These are phyloP conservation scores for Marisa cornuarietis DNA, from an alignment of 1,140 invertebrate genomes.

Conservation along the genomic window DNA sequence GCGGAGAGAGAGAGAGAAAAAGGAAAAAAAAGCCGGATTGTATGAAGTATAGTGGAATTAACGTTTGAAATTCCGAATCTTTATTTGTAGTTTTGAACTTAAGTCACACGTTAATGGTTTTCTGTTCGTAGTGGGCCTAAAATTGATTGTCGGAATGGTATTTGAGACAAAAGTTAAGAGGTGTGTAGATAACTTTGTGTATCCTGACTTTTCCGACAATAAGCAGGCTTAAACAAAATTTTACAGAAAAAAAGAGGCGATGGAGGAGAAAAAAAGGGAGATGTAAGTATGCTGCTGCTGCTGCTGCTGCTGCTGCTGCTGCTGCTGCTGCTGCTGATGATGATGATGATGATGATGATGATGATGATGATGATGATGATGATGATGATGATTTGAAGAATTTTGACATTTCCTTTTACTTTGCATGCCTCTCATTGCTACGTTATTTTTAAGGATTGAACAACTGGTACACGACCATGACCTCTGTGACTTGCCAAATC, in stretches of 20 bases:
- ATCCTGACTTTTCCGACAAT: neutral
- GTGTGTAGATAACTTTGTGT: neutral
- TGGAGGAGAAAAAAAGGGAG: slow-evolving; percentile 1
- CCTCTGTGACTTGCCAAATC: no score
- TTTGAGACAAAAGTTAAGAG: neutral
- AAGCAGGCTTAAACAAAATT: neutral
- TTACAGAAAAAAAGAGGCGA: neutral
- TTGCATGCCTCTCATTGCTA: no score
- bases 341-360: neutral
- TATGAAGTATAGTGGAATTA: neutral
- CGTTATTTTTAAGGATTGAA: no score
- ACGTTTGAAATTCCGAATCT: no score
- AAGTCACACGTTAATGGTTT: no score
- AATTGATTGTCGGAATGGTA: no score
- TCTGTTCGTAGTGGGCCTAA: neutral
- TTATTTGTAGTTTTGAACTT: no score
- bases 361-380: slow-evolving; percentile 2
- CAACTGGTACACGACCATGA: no score
- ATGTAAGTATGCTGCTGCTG: no score
- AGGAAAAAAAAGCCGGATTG: neutral
- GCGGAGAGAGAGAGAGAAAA: neutral
- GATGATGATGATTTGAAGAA: neutral
- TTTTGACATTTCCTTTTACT: no score
- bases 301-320: no score
- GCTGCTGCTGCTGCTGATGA: no score